A percentile compares a stretch with the other conserved stretches of the same genome.
These are phyloP conservation scores for Limulus polyphemus DNA, from an alignment of 2,888 invertebrate species.

Conservation along the genomic window DNA sequence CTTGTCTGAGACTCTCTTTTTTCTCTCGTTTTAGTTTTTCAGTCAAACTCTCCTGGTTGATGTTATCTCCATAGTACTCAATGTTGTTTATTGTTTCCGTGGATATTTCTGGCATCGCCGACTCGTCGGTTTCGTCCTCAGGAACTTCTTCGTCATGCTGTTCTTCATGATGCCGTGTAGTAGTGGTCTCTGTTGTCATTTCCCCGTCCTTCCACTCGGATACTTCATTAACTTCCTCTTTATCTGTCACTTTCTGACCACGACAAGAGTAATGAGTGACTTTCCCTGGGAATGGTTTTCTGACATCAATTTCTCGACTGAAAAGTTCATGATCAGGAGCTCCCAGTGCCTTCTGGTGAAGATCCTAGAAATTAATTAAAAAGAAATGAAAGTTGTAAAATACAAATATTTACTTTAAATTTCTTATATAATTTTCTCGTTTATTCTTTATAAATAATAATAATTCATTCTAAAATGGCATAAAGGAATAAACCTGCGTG, in stretches of 20 bases:
- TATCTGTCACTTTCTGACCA: conserved; percentile 38
- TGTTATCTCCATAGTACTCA: conserved; percentile 15
- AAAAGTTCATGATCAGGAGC: conserved; percentile 20
- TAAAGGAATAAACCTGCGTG: too few relatives aligned
- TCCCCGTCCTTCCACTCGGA: conserved; percentile 70
- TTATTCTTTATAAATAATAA: background rate
- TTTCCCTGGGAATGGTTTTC: conserved; percentile 14
- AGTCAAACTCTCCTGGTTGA: conserved; percentile 6
- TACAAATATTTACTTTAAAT: background rate
- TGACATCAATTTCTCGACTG: conserved; percentile 5
- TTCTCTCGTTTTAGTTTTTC: conserved; percentile 2
- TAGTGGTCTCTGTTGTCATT: conserved; percentile 57
- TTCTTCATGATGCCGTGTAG: conserved; percentile 43
- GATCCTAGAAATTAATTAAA: conserved; percentile 10
- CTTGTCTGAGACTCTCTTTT: background rate
- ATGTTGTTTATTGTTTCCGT: conserved; percentile 13
- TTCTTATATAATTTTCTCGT: too few relatives aligned
- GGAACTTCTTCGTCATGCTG: conserved; percentile 50
- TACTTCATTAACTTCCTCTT: conserved; percentile 75
- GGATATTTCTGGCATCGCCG: conserved; percentile 14
- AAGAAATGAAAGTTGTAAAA: background rate
- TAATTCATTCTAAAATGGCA: background rate
- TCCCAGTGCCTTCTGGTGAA: conserved; percentile 24
- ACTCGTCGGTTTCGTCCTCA: conserved; percentile 19
- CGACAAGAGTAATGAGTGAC: conserved; percentile 24